Evolutionary conservation across 2,113 vertebrate genomes (phyloP).

Genomic region (Dascyllus trimaculatus): DNA sequence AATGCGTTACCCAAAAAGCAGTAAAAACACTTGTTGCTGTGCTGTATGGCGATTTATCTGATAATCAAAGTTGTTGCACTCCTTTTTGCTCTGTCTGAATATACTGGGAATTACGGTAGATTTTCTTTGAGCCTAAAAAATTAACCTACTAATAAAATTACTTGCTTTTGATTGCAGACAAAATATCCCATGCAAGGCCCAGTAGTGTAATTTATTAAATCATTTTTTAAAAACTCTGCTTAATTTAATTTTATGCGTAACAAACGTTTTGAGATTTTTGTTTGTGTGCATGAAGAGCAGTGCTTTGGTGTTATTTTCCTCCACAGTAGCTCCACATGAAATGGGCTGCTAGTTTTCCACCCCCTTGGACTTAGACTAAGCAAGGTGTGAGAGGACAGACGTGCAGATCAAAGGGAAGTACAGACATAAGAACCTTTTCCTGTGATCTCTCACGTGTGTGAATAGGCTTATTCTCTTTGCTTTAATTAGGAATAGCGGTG

Average conservation of each 20-base stretch:
- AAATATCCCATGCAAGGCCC: too few species aligned
- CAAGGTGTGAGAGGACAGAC: slow-evolving; percentile 49
- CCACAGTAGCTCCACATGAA: neutral
- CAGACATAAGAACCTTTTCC: slow-evolving; percentile 46
- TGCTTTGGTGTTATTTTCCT: neutral
- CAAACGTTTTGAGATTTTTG: neutral
- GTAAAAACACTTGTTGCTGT: slow-evolving; percentile 55
- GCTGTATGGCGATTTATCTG: neutral
- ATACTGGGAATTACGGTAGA: too few species aligned
- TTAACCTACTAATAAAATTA: too few species aligned
- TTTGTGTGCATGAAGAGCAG: neutral
- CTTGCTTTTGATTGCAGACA: too few species aligned
- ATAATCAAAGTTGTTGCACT: too few species aligned
- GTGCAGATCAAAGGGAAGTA: slow-evolving; percentile 51
- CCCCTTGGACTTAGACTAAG: slow-evolving; percentile 7
- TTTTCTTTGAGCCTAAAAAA: too few species aligned
- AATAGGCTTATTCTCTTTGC: slow-evolving; percentile 65
- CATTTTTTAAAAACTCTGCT: too few species aligned
- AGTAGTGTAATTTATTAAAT: too few species aligned
- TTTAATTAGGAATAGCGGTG: slow-evolving; percentile 68
- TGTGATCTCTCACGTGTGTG: slow-evolving; percentile 70
- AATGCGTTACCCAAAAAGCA: neutral
- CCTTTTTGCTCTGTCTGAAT: too few species aligned
- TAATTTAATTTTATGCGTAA: neutral
- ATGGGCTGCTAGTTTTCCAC: slow-evolving; percentile 8